Evolutionary conservation across 2,797 vertebrate genomes (phyloP).

Genomic region (Acrossocheilus wenchowensis): DNA sequence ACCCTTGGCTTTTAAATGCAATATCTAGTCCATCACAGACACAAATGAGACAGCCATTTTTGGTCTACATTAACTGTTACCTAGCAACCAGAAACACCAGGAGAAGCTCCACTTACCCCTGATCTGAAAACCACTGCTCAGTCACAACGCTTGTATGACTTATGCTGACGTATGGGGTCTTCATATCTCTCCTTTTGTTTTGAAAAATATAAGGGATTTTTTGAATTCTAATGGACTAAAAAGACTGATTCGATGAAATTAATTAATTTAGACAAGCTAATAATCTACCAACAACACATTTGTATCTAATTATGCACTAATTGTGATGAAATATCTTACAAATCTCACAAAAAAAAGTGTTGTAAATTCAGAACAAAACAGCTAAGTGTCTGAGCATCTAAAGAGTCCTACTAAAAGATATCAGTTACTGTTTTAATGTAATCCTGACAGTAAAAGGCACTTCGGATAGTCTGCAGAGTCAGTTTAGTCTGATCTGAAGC

Average conservation of each 20-base stretch:
- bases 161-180: slow-evolving; percentile 3
- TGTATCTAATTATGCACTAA: not conserved
- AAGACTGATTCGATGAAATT: not conserved
- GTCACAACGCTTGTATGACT: not conserved
- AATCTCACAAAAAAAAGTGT: not conserved
- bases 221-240: not conserved
- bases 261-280: not conserved
- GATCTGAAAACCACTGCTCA: slow-evolving; percentile 17
- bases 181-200: not conserved
- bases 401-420: not conserved
- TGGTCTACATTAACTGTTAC: slow-evolving; percentile 52
- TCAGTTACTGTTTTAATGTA: not conserved
- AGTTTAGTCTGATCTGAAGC: not conserved
- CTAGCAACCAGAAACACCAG: slow-evolving; percentile 47
- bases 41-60: slow-evolving; percentile 49
- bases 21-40: slow-evolving; percentile 41
- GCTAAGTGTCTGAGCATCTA: not conserved
- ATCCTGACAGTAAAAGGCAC: not conserved
- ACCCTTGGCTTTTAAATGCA: slow-evolving; percentile 36
- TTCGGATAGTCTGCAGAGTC: no score
- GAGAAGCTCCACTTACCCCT: slow-evolving; percentile 26
- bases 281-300: not conserved
- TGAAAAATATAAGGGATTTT: not conserved
- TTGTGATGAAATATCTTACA: not conserved
- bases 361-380: not conserved